These are phyloP conservation scores for Apoda limacodes DNA, from an alignment of 2,888 invertebrate genomes.

Conservation along the genomic window DNA sequence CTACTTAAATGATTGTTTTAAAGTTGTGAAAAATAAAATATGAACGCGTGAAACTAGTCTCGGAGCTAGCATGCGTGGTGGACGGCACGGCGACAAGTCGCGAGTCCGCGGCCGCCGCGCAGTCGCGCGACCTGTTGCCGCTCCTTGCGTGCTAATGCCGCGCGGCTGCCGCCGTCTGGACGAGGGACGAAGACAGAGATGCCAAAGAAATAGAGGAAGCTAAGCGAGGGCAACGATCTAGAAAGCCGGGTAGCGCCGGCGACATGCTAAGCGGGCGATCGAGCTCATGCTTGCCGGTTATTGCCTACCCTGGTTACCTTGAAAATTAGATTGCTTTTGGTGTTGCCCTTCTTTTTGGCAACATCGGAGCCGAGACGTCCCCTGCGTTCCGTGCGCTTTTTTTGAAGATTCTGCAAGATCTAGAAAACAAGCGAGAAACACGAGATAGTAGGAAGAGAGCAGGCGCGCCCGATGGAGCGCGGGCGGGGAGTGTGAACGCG, in stretches of 20 bases:
- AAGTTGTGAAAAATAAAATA: slow-evolving; percentile 56
- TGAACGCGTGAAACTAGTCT: slow-evolving; percentile 59
- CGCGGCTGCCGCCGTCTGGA: slow-evolving; percentile 56
- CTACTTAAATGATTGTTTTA: slow-evolving; percentile 61
- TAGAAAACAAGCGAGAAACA: slow-evolving; percentile 93
- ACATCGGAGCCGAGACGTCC: slow-evolving; percentile 95
- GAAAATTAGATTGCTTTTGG: slow-evolving; percentile 98
- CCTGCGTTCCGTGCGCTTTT: slow-evolving; percentile 98
- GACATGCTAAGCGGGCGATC: slow-evolving; percentile 68
- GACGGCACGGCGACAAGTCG: slow-evolving; percentile 27
- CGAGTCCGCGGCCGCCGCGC: slow-evolving; percentile 30
- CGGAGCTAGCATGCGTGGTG: slow-evolving; percentile 59
- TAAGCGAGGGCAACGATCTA: slow-evolving; percentile 61
- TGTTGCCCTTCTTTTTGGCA: slow-evolving; percentile 92
- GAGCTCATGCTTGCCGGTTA: slow-evolving; percentile 69
- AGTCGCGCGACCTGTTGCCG: slow-evolving; percentile 40
- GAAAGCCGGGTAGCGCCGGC: slow-evolving; percentile 62
- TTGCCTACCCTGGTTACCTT: slow-evolving; percentile 88
- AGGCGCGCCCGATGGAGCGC: slow-evolving; percentile 55
- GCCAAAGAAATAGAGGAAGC: slow-evolving; percentile 40
- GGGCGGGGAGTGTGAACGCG: slow-evolving; percentile 41
- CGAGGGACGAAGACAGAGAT: slow-evolving; percentile 38
- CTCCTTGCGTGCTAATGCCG: slow-evolving; percentile 22
- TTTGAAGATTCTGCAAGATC: slow-evolving; percentile 99
- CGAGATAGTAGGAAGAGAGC: slow-evolving; percentile 82